Evolutionary conservation across 2,113 vertebrate genomes (phyloP).

Genomic region (Donacobius atricapilla): DNA sequence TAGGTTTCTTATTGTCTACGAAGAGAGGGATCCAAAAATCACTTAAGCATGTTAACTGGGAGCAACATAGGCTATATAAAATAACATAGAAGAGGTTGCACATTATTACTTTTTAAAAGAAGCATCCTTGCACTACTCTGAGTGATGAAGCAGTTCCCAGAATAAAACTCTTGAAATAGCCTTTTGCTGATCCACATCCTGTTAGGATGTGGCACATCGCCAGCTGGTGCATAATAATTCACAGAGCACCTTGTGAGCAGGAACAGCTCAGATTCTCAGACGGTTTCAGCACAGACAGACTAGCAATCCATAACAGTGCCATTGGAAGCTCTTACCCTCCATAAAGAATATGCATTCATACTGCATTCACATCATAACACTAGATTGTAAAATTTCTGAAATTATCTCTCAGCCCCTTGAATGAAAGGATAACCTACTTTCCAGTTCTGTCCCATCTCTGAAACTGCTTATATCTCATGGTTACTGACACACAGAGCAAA

Average conservation of each 20-base stretch:
- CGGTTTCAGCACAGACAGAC: neutral
- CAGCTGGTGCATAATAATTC: neutral
- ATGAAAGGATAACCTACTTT: fast-evolving
- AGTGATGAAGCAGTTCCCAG: neutral
- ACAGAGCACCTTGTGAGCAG: neutral
- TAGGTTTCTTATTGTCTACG: neutral
- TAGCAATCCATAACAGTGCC: neutral
- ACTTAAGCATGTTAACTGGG: neutral
- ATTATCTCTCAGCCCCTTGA: neutral
- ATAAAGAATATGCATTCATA: neutral
- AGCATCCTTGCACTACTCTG: neutral
- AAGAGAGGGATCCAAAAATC: neutral
- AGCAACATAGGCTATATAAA: neutral
- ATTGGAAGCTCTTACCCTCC: neutral
- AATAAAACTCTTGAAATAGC: neutral
- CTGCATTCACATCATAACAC: neutral
- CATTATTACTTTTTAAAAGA: neutral
- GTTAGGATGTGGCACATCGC: neutral
- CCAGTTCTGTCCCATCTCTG: neutral
- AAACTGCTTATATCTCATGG: neutral
- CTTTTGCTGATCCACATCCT: neutral
- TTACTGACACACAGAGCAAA: neutral
- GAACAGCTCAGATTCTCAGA: neutral
- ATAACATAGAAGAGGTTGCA: neutral
- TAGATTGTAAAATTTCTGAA: neutral